Evolutionary conservation across 2,113 vertebrate genomes (phyloP), one percentile per base, ranked within the genome.

Genomic region (Oncorhynchus gorbuscha): DNA sequence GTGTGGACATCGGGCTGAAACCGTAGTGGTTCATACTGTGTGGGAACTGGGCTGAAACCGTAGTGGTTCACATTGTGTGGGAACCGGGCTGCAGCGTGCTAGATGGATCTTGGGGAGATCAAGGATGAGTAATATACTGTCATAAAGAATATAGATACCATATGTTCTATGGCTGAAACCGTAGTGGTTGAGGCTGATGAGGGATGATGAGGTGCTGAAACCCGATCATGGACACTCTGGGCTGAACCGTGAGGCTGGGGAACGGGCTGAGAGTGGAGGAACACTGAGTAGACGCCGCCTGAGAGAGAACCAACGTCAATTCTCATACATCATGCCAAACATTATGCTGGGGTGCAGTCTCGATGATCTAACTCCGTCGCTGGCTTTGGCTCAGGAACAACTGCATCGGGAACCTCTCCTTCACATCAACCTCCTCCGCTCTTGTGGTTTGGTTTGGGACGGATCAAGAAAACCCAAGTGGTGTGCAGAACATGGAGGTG

Each of bases 391-490:
- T 32, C 18, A 22, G 45, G 35, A 68, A 81, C 73, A 84, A 76
- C 83, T 76, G 79, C 75, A 55, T 84, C 74, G 13, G 79, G 86
- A 86, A 84, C 80, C 80, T 85, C 85, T 67, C 76, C 76, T 32
- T 35, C 79, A 75, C 85, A 84, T 81, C 84, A 74, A 79, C 79
- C 55, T 88, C 83, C 72, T 87, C 83, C 71, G 76, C 85, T 87
- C 87, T 77, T 93, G 91, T 86, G 90, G 91, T 92, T 92, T 91
- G 86, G 81, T 89, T 90, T 80, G 81, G 81, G 81, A 88, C 22
- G 83, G 86, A 84, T 88, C 85, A 90, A 89, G 85, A 88, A 89
- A 88, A 83, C 84, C 83, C 78, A 87, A 91, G 89, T 88, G 81
- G 84, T 85, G 88, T 83, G 79, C 83, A 89, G 84, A 91, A 86